Base-by-base conservation (phyloP, 2,113 vertebrate genomes). In the Hepsetus odoe region DNA sequence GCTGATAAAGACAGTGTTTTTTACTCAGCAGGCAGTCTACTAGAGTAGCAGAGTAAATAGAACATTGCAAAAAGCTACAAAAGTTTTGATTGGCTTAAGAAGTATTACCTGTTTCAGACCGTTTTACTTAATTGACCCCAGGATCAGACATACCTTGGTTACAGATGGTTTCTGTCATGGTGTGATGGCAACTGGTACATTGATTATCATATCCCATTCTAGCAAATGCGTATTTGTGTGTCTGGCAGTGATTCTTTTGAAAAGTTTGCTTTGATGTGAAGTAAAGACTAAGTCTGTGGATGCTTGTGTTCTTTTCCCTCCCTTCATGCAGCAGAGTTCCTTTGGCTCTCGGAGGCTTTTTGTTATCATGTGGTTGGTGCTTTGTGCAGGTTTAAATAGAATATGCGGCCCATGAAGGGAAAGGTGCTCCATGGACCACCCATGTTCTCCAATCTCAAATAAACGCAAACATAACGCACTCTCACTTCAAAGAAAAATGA, bases 321-420 rank as follows among this genome's bases (percentile, higher is more conserved):
- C 53, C 58, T 66, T 20, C 12, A 30, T 22, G 28, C 65, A 59
- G 42, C 13, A 56, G 59, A 40, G 58, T 77, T 76, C 30, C 75
- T 24, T 83, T 76, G 53, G 76, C 46, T 75, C 44, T 79, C 40
- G 79, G 79, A 76, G 61, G 42, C 49, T 35, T 75, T 85, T 85
- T 82, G 79, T 85, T 79, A 56, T 82, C 66, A 77, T 61, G 64
- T 81, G 69, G 51, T 56, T 72, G 16, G 22, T 33, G 51, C 82
- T 49, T 87, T 86, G 79, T 87, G 35, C 13, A 16, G 32, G 74
- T 80, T 72, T 80, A 64, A 84, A 84, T 78, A 51, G 59, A 38
- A 32, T 61, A 33, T 74, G 62, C 76, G 46, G 69, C 66, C 56
- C 10, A 51, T 40, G 51, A 74, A 72, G 53, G 64, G 74, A 53